phyloP scores from a whole-genome alignment of 2,888 invertebrate genomes.

The Trichogramma dendrolimi region DNA sequence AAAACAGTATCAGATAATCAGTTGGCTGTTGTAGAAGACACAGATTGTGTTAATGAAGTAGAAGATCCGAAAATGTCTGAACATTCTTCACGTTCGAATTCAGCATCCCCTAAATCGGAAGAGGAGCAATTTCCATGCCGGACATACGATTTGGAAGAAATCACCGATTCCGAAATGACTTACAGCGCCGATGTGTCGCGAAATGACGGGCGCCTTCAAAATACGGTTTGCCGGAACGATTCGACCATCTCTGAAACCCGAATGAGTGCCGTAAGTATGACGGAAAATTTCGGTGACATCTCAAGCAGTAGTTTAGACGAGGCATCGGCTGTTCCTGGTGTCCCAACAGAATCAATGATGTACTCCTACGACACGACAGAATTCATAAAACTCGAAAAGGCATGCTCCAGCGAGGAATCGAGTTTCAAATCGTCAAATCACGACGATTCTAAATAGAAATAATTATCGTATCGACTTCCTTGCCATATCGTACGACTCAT shows the following conservation, averaged over 20 bases:
- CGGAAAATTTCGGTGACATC: conserved; percentile 31
- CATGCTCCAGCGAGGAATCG: conserved; percentile 9
- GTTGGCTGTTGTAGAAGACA: background rate
- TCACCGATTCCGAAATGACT: conserved; percentile 19
- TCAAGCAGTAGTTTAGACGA: conserved; percentile 16
- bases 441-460: background rate
- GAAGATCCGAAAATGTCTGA: conserved; percentile 12
- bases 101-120: conserved; percentile 9
- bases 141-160: conserved; percentile 11
- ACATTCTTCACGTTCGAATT: conserved; percentile 22
- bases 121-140: background rate
- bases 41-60: background rate
- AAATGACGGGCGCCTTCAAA: conserved; percentile 19
- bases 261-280: conserved; percentile 20
- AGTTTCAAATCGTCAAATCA: conserved; percentile 14
- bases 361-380: conserved; percentile 40
- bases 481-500: no score
- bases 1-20: no score
- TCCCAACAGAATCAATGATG: conserved; percentile 30
- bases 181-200: conserved; percentile 35
- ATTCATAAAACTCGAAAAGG: conserved; percentile 37
- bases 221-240: background rate
- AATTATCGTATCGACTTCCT: no score
- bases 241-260: background rate
- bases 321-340: background rate